Conservation (phyloP, 2,888 invertebrate species). For the Apotomis turbidana region DNA sequence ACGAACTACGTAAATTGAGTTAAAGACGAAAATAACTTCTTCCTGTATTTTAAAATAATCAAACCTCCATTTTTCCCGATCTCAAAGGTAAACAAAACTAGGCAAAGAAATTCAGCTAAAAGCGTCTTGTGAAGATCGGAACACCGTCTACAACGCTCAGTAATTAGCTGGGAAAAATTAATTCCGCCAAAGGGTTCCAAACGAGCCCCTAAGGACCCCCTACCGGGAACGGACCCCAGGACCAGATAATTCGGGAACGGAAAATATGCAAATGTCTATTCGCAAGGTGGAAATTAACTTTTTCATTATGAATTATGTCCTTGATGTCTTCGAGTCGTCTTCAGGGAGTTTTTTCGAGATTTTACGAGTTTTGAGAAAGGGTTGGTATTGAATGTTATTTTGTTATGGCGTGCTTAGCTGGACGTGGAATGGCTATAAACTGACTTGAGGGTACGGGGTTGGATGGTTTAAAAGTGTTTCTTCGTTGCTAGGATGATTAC, state of each 20-base stretch:
- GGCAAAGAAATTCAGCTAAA: slow-evolving; percentile 55
- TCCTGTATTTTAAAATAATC: not conserved
- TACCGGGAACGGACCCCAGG: slow-evolving; percentile 66
- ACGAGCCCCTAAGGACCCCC: slow-evolving; percentile 72
- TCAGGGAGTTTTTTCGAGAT: slow-evolving; percentile 80
- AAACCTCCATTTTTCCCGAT: slow-evolving; percentile 26
- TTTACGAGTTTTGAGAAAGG: slow-evolving; percentile 57
- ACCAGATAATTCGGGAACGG: slow-evolving; percentile 76
- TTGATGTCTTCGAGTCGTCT: slow-evolving; percentile 75
- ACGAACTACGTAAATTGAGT: too few relatives aligned
- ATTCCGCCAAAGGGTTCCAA: slow-evolving; percentile 77
- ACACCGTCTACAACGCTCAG: slow-evolving; percentile 68
- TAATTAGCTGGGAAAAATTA: slow-evolving; percentile 83
- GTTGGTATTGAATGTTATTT: slow-evolving; percentile 38
- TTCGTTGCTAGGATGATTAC: not conserved
- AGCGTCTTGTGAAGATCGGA: slow-evolving; percentile 46
- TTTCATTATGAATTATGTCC: slow-evolving; percentile 83
- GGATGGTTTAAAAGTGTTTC: not conserved
- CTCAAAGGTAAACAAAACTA: slow-evolving; percentile 55
- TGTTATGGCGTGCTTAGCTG: slow-evolving; percentile 22
- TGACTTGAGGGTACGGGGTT: not conserved
- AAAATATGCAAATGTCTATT: slow-evolving; percentile 81
- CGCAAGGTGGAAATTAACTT: slow-evolving; percentile 80
- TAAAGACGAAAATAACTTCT: too few relatives aligned
- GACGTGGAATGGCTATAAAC: slow-evolving; percentile 7